These are phyloP conservation scores for Aurelia aurita DNA, from an alignment of 30 jellyfish, hydroid and myxozoan species.

Conservation along the genomic window DNA sequence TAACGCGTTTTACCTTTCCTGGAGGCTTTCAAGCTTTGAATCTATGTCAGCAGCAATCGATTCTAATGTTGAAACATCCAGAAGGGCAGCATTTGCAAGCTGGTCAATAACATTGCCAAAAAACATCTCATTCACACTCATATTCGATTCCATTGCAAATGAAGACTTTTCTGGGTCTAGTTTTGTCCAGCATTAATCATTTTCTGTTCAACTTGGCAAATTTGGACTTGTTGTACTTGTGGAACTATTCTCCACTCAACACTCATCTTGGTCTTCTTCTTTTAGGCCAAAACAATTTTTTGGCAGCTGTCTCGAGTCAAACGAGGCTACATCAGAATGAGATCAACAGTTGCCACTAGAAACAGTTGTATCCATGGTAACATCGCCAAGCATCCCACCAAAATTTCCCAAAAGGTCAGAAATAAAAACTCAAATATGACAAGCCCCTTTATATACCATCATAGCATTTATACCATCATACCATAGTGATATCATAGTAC, in stretches of 20 bases:
- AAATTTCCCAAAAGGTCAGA: too few species aligned
- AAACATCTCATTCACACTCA: constrained; percentile 55
- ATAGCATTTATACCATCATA: too few species aligned
- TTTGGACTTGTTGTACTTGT: too few species aligned
- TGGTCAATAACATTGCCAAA: constrained; percentile 73
- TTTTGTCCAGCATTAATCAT: too few species aligned
- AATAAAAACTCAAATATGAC: too few species aligned
- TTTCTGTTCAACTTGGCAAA: too few species aligned
- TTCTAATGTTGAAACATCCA: constrained; percentile 56
- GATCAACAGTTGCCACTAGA: neutral
- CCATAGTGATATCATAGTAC: too few species aligned
- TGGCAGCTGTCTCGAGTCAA: constrained; percentile 14
- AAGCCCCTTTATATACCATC: too few species aligned
- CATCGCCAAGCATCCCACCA: neutral
- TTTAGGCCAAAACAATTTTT: neutral
- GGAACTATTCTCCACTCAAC: too few species aligned
- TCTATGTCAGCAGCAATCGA: constrained; percentile 65
- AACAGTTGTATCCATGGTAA: neutral
- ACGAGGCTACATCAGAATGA: constrained; percentile 9
- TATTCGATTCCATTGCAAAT: constrained; percentile 31
- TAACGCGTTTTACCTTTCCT: constrained; percentile 10
- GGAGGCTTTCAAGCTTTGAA: constrained; percentile 44
- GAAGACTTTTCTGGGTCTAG: neutral
- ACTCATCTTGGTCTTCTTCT: neutral
- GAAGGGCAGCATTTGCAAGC: constrained; percentile 61